Evolutionary conservation across 2,888 invertebrate genomes (phyloP).

Genomic region (Sinohyriopsis cumingii): DNA sequence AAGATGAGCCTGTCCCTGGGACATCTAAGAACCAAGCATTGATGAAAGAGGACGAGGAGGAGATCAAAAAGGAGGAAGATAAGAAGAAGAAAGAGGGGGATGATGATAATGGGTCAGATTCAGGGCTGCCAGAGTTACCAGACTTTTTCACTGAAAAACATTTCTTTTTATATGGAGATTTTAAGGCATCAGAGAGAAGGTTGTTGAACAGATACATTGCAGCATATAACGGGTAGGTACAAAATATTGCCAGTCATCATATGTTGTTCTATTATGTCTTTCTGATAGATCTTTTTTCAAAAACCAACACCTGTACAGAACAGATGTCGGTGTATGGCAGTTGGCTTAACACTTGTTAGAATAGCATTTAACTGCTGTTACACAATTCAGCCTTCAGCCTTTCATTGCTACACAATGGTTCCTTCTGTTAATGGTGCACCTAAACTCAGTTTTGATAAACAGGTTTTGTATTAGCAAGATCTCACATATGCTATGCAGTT

Average conservation of each 20-base stretch:
- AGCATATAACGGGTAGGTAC: slow-evolving; percentile 78
- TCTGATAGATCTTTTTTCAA: neutral
- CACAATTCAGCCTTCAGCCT: too few relatives aligned
- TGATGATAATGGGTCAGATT: slow-evolving; percentile 41
- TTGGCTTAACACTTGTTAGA: too few relatives aligned
- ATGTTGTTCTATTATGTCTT: neutral
- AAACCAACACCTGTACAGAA: too few relatives aligned
- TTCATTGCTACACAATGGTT: too few relatives aligned
- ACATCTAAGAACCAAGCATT: slow-evolving; percentile 3
- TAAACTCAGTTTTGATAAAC: too few relatives aligned
- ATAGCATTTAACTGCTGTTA: too few relatives aligned
- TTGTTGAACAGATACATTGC: slow-evolving; percentile 70
- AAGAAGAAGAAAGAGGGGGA: slow-evolving; percentile 18
- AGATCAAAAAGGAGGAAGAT: neutral
- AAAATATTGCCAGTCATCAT: neutral
- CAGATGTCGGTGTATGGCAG: too few relatives aligned
- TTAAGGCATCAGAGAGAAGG: slow-evolving; percentile 48
- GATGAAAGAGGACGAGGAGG: slow-evolving; percentile 6
- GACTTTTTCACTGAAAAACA: slow-evolving; percentile 65
- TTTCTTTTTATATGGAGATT: slow-evolving; percentile 69
- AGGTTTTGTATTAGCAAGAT: too few relatives aligned
- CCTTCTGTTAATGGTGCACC: too few relatives aligned
- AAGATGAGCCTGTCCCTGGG: slow-evolving; percentile 42
- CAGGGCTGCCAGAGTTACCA: slow-evolving; percentile 62
- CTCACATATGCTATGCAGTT: too few relatives aligned